phyloP scores from a whole-genome alignment of 2,888 invertebrate genomes.

The Coremacera marginata region DNA sequence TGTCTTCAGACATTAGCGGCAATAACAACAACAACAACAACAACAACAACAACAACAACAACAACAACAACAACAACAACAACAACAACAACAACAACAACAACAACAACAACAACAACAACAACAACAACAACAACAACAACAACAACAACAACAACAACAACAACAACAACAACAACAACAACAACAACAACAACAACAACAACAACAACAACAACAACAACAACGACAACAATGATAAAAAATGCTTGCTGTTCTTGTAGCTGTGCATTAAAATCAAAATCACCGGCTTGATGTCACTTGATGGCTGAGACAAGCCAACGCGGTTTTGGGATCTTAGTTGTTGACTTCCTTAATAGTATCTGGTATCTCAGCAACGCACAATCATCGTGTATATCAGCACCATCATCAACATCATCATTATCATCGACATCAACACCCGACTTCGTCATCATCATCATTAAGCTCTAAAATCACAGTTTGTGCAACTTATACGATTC shows the following conservation, averaged over 20 bases:
- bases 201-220: slow-evolving; percentile 5
- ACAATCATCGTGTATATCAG: neutral
- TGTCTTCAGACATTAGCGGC: slow-evolving; percentile 21
- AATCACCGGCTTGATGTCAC: slow-evolving; percentile 18
- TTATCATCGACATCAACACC: neutral
- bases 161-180: slow-evolving; percentile 3
- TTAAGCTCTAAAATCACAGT: neutral
- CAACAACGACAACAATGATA: neutral
- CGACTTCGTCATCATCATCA: neutral
- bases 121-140: neutral
- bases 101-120: slow-evolving; percentile 6
- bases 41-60: neutral
- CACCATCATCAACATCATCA: neutral
- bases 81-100: neutral
- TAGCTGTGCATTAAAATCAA: slow-evolving; percentile 1
- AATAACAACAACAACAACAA: slow-evolving; percentile 6
- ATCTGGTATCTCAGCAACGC: neutral
- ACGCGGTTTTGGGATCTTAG: neutral
- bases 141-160: slow-evolving; percentile 2
- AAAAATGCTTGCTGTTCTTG: neutral
- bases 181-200: neutral
- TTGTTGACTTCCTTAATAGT: slow-evolving; percentile 11
- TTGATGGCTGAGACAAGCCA: neutral
- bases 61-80: neutral
- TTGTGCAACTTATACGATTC: neutral